A percentile compares a stretch with the other conserved stretches of the same genome.
These are phyloP conservation scores for Oxyscelio sp. DNA, from an alignment of 2,888 invertebrate species.

Conservation along the genomic window DNA sequence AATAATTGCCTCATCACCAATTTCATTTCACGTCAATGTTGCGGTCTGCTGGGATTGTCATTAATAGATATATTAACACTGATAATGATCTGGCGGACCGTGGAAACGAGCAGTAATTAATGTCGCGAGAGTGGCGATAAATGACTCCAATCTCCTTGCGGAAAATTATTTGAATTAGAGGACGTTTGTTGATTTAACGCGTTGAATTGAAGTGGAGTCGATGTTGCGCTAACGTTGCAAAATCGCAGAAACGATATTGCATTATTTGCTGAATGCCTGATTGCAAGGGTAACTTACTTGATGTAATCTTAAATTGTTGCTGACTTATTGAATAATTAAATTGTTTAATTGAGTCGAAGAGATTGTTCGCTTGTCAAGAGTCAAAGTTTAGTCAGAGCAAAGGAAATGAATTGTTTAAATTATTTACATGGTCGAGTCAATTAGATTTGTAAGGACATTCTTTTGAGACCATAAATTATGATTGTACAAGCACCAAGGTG, in stretches of 20 bases:
- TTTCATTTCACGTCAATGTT: slow-evolving; percentile 14
- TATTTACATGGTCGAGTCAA: too few relatives aligned
- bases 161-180: slow-evolving; percentile 19
- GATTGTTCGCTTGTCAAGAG: too few relatives aligned
- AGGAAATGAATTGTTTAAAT: too few relatives aligned
- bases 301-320: not conserved
- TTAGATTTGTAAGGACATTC: too few relatives aligned
- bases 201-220: not conserved
- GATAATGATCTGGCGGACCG: slow-evolving; percentile 25
- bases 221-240: not conserved
- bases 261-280: not conserved
- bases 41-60: slow-evolving; percentile 46
- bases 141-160: slow-evolving; percentile 39
- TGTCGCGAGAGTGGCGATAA: slow-evolving; percentile 23
- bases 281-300: not conserved
- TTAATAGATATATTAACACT: slow-evolving; percentile 62
- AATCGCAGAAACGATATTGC: not conserved
- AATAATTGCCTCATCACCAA: slow-evolving; percentile 52
- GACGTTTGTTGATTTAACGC: slow-evolving; percentile 36
- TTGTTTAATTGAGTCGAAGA: not conserved
- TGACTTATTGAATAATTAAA: not conserved
- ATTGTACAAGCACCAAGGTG: too few relatives aligned
- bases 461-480: too few relatives aligned
- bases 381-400: too few relatives aligned
- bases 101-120: slow-evolving; percentile 39